Evolutionary conservation across 2,113 vertebrate species (phyloP).

Genomic region (Marmota monax): DNA sequence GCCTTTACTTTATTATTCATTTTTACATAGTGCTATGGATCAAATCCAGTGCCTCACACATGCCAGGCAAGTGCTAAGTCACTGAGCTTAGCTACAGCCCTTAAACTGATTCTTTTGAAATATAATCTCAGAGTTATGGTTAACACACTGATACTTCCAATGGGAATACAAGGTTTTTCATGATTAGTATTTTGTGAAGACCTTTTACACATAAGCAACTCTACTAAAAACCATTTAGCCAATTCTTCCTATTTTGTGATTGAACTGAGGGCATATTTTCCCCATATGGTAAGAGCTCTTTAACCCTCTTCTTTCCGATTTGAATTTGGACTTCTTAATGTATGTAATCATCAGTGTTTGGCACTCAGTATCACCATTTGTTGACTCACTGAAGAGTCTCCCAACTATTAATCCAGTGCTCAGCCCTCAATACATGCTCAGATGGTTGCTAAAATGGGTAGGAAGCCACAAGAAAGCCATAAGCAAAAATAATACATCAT

Average conservation of each 20-base stretch:
- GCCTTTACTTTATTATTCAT: too few species aligned
- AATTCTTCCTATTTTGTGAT: neutral
- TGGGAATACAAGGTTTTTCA: neutral
- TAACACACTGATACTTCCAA: neutral
- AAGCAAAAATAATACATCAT: constrained; percentile 65
- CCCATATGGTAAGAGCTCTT: neutral
- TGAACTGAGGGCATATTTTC: neutral
- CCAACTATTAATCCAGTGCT: neutral
- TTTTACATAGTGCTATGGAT: too few species aligned
- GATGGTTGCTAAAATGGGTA: neutral
- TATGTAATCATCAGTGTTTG: neutral
- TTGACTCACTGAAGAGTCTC: neutral
- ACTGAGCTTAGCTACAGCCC: neutral
- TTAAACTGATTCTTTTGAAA: constrained; percentile 33
- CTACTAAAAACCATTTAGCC: neutral
- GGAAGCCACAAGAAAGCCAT: neutral
- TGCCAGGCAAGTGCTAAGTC: too few species aligned
- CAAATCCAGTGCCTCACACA: too few species aligned
- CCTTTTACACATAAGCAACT: neutral
- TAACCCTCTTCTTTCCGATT: neutral
- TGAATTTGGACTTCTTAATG: neutral
- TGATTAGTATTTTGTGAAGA: neutral
- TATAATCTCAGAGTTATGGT: neutral
- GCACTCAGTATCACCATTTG: neutral
- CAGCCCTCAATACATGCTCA: neutral